Conservation (phyloP, 2,888 invertebrate genomes). For the Diploptera punctata region DNA sequence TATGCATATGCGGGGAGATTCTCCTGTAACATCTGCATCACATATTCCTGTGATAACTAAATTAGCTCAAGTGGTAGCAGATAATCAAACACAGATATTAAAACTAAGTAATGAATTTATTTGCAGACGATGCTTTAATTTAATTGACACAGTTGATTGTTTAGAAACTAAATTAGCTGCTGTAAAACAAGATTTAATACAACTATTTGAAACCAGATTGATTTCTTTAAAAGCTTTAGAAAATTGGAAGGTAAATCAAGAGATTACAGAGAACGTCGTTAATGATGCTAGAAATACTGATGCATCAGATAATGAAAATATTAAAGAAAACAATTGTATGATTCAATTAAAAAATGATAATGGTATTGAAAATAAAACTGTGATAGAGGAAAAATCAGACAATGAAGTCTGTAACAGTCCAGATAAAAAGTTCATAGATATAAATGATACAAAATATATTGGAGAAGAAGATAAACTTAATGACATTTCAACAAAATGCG, state of each 20-base stretch:
- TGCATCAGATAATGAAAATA: background rate
- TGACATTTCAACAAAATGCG: background rate
- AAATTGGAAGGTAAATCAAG: background rate
- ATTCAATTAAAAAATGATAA: background rate
- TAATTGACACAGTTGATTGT: conserved; percentile 38
- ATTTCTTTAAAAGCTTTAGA: conserved; percentile 7
- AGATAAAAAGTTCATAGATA: too few relatives aligned
- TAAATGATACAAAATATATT: background rate
- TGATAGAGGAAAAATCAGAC: background rate
- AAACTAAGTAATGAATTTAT: conserved; percentile 30
- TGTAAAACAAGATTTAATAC: conserved; percentile 37
- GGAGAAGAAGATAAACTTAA: background rate
- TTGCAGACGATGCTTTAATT: conserved; percentile 38
- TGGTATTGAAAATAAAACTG: background rate
- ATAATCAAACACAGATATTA: background rate
- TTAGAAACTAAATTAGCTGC: conserved; percentile 39
- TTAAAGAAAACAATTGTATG: background rate
- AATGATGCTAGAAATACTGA: background rate
- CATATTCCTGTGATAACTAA: conserved; percentile 38
- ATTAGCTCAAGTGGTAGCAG: conserved; percentile 35
- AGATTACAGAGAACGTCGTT: background rate
- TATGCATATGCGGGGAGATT: conserved; percentile 32
- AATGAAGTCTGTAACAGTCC: background rate
- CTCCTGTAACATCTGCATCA: conserved; percentile 37
- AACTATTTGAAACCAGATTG: conserved; percentile 24